Base-by-base conservation (phyloP, 2,113 vertebrate species). In the Macquaria ambigua region DNA sequence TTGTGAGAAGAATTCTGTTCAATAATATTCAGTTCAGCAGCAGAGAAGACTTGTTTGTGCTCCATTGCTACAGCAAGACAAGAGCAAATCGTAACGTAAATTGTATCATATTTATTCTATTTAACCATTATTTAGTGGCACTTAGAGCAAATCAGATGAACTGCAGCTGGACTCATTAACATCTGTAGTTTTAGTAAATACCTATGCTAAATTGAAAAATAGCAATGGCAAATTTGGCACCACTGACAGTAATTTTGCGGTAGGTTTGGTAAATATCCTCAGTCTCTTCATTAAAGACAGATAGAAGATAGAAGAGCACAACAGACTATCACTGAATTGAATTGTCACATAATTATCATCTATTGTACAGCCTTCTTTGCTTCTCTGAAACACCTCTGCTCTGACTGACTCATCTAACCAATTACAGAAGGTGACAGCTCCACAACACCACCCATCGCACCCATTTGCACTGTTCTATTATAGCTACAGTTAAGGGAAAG, bases 351-450 rank as follows among this genome's bases (percentile, higher is more conserved):
- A 52, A 68, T 77, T 31, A 70, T 20, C 34, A 37, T 61, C 74
- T 20, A n/a, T n/a, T 71, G 18, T 62, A 55, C 39, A 50, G 67
- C 52, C 52, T 62, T 48, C 28, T 80, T 80, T 76, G 63, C 75
- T 68, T 62, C 52, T 52, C 28, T 69, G 39, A 79, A 87, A 82
- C 28, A 71, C 43, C 34, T 66, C n/a, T 68, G 8, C 73, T 74
- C 34, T 66, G 59, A 81, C 52, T 77, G 68, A 79, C 53, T 88
- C 58, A 83, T 74, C 61, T 18, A 39, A 79, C 23, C 43, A 34
- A 61, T 76, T 72, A 73, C 18, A 68, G 15, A 77, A 75, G 55
- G 74, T 77, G 67, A 82, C 41, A 72, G 28, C 67, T 39, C 53
- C 15, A 48, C 41, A 69, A 59, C 21, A 14, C 71, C 23, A 70